phyloP scores from a whole-genome alignment of 2,888 invertebrate genomes.

The Drosophila kanekoi region DNA sequence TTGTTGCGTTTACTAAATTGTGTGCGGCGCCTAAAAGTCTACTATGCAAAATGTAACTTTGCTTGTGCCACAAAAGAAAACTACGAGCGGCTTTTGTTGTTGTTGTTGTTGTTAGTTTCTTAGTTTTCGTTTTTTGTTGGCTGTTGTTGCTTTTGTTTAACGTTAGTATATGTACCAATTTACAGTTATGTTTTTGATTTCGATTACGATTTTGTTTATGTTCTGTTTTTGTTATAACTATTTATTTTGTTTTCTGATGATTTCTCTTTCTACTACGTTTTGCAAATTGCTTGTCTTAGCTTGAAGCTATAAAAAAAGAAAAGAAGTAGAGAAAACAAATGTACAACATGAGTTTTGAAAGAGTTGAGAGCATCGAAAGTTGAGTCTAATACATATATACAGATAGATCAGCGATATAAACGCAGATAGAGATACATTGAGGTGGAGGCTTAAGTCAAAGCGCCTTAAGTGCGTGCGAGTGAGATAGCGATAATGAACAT shows the following conservation, averaged over 20 bases:
- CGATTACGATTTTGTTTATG: conserved; percentile 32
- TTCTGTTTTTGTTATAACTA: conserved; percentile 44
- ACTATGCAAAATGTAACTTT: conserved; percentile 70
- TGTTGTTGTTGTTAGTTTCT: conserved; percentile 32
- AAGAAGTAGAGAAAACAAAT: conserved; percentile 75
- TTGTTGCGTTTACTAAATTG: conserved; percentile 49
- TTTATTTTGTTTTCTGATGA: conserved; percentile 34
- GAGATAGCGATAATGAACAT: conserved; percentile 25
- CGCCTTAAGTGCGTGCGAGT: conserved; percentile 26
- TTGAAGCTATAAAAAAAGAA: conserved; percentile 75
- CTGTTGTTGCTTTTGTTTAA: conserved; percentile 33
- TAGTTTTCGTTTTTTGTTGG: conserved; percentile 28
- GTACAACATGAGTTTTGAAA: conserved; percentile 75
- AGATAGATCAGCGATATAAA: conserved; percentile 15
- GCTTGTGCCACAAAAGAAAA: conserved; percentile 68
- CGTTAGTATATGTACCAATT: conserved; percentile 66
- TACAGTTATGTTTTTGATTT: conserved; percentile 63
- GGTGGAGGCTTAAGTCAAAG: conserved; percentile 4
- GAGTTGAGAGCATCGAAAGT: conserved; percentile 33
- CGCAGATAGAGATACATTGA: conserved; percentile 2
- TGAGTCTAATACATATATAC: conserved; percentile 13
- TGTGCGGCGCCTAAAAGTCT: conserved; percentile 77
- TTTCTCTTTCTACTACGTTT: conserved; percentile 48
- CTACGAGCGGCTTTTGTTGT: conserved; percentile 60
- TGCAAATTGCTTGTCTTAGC: conserved; percentile 61